phyloP scores from a whole-genome alignment of 2,113 vertebrate species.

The Xyrauchen texanus region DNA sequence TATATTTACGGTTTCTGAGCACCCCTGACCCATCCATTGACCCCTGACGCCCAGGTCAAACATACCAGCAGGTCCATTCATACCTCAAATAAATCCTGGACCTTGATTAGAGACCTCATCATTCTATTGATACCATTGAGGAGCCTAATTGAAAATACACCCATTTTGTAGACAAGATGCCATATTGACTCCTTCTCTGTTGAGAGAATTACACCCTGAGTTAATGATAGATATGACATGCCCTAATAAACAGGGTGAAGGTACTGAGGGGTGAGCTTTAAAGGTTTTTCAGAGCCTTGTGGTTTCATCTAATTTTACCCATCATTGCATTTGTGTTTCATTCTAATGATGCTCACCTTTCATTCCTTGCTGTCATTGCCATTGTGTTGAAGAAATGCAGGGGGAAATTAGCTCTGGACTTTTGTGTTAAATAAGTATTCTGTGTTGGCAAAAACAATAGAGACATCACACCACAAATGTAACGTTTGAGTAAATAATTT shows the following conservation, averaged over 20 bases:
- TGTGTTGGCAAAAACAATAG: too few species aligned
- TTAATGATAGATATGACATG: constrained; percentile 49
- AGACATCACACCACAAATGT: too few species aligned
- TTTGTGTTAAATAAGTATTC: too few species aligned
- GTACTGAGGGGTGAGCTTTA: neutral
- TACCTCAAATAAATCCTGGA: constrained; percentile 74
- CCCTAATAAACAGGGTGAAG: constrained; percentile 44
- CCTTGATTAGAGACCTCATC: constrained; percentile 70
- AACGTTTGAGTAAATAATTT: too few species aligned
- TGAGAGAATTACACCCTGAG: constrained; percentile 38
- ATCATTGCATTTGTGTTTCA: constrained; percentile 39
- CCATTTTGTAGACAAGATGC: constrained; percentile 62
- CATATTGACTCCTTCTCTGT: constrained; percentile 34
- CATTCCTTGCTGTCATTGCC: constrained; percentile 10
- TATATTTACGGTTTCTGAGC: constrained; percentile 69
- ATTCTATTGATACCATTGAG: constrained; percentile 73
- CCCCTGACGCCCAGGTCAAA: constrained; percentile 78
- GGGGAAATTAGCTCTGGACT: too few species aligned
- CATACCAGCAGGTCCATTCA: constrained; percentile 76
- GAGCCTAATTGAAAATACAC: constrained; percentile 76
- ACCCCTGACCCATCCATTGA: constrained; percentile 77
- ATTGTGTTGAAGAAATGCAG: neutral
- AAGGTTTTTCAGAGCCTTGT: constrained; percentile 14
- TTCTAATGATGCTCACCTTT: constrained; percentile 29
- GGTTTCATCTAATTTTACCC: constrained; percentile 47